Percentiles rank a stretch among this genome's conserved stretches.
Evolutionary conservation across 2,797 vertebrate species (phyloP).

Genomic region (Tapirus indicus): DNA sequence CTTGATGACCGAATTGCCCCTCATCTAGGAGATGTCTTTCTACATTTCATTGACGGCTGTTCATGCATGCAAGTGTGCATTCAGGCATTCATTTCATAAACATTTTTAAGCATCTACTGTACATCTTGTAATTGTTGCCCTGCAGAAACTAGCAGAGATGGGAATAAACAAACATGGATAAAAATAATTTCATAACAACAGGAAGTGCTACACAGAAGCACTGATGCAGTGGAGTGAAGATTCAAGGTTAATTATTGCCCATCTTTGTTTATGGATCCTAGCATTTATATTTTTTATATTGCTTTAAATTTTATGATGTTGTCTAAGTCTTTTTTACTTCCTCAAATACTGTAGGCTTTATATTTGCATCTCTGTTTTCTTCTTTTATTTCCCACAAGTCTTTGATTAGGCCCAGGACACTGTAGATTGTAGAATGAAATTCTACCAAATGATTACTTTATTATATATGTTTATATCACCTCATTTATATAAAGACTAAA

Average conservation of each 20-base stretch:
- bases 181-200: neutral
- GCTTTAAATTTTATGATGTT: neutral
- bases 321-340: neutral
- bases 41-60: neutral
- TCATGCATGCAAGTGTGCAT: neutral
- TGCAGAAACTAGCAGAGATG: neutral
- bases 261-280: neutral
- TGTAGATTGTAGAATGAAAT: neutral
- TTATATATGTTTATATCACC: neutral
- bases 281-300: neutral
- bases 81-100: neutral
- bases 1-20: neutral
- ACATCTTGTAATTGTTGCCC: neutral
- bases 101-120: neutral
- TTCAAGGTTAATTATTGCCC: neutral
- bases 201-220: neutral
- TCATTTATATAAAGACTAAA: neutral
- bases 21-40: neutral
- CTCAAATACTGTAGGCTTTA: neutral
- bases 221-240: neutral
- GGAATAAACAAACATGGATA: neutral
- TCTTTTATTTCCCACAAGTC: neutral
- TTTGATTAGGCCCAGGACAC: neutral
- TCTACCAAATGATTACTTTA: neutral
- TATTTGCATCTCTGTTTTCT: neutral